phyloP scores from a whole-genome alignment of 2,888 invertebrate genomes.

The Argyresthia goedartella region DNA sequence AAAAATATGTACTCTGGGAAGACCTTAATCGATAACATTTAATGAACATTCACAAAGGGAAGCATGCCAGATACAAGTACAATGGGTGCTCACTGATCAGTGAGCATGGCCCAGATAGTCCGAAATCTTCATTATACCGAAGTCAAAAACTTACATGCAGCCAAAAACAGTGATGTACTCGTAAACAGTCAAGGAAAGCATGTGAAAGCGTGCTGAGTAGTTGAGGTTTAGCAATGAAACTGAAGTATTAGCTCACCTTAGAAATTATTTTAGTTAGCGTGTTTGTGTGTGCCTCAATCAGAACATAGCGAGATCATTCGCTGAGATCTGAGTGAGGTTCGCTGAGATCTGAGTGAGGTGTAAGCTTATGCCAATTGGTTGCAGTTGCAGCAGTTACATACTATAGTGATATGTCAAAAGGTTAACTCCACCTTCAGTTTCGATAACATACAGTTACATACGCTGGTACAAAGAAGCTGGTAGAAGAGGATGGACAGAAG shows the following conservation, averaged over 20 bases:
- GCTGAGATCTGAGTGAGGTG: too few relatives aligned
- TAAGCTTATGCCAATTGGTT: too few relatives aligned
- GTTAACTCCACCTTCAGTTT: constrained; percentile 44
- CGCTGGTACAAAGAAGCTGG: constrained; percentile 16
- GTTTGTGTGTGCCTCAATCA: background rate
- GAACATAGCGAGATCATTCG: too few relatives aligned
- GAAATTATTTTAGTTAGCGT: background rate
- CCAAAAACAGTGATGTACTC: background rate
- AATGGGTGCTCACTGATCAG: too few relatives aligned
- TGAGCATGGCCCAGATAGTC: too few relatives aligned
- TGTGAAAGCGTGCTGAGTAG: constrained; percentile 21
- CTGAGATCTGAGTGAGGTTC: too few relatives aligned
- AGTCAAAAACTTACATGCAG: background rate
- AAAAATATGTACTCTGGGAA: too few relatives aligned
- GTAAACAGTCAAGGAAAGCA: constrained; percentile 26
- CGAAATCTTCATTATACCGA: too few relatives aligned
- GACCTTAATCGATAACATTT: too few relatives aligned
- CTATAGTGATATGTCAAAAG: background rate
- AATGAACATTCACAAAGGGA: too few relatives aligned
- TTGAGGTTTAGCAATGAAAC: constrained; percentile 22
- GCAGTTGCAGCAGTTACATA: background rate
- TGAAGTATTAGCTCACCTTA: constrained; percentile 25
- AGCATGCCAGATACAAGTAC: too few relatives aligned
- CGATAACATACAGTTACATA: constrained; percentile 17
- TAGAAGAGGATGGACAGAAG: constrained; percentile 35